phyloP scores from a whole-genome alignment of 1,140 invertebrate species.

The Ceratina japonica region DNA sequence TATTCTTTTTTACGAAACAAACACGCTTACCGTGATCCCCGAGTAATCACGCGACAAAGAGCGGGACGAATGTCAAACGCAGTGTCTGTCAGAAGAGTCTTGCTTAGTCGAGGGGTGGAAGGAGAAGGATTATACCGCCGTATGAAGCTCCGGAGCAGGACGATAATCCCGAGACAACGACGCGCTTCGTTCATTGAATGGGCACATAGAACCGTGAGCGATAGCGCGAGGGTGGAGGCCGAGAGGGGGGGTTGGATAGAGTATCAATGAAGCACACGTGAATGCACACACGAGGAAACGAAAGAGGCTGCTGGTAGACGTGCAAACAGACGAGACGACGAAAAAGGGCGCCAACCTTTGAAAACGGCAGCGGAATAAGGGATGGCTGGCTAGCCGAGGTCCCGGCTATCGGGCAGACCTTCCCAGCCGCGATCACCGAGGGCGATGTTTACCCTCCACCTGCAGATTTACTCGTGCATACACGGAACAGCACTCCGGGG shows the following conservation, averaged over 20 bases:
- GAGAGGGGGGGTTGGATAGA: constrained; percentile 1
- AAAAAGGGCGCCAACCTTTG: constrained; percentile 52
- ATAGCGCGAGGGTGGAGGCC: neutral
- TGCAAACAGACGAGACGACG: constrained; percentile 49
- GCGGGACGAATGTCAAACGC: neutral
- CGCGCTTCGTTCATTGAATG: constrained; percentile 2
- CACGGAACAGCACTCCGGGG: constrained; percentile 70
- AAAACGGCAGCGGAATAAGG: constrained; percentile 38
- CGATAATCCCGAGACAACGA: constrained; percentile 43
- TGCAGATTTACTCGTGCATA: constrained; percentile 71
- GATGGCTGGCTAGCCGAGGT: constrained; percentile 8
- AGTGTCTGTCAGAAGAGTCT: constrained; percentile 1
- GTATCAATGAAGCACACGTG: constrained; percentile 51
- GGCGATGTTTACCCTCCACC: constrained; percentile 64
- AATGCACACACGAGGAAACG: constrained; percentile 41
- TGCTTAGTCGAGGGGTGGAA: neutral
- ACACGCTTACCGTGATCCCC: neutral
- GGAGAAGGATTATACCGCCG: constrained; percentile 20
- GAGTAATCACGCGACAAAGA: neutral
- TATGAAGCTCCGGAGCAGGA: neutral
- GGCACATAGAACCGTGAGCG: constrained; percentile 1
- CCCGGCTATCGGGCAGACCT: constrained; percentile 22
- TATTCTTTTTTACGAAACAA: neutral
- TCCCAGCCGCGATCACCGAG: constrained; percentile 48
- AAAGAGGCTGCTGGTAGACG: constrained; percentile 38